Evolutionary conservation across 2,797 vertebrate genomes (phyloP).

Genomic region (Sebastes alutus): DNA sequence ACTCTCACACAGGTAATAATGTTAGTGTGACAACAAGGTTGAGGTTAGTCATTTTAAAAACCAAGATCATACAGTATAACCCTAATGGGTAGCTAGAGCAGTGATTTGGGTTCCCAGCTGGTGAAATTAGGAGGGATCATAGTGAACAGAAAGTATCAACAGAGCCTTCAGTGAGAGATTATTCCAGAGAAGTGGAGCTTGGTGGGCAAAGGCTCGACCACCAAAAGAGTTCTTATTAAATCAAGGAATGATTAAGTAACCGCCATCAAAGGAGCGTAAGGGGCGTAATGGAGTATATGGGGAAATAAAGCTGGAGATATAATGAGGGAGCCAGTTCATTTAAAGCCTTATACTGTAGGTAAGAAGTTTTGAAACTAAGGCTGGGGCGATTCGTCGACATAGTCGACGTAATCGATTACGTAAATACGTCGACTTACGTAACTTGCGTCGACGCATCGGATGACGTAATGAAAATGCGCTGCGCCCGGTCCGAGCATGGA

Average conservation of each 20-base stretch:
- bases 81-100: too few relatives aligned
- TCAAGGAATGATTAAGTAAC: background rate
- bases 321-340: background rate
- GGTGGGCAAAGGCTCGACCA: background rate
- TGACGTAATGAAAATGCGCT: too few relatives aligned
- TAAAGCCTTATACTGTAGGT: background rate
- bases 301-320: background rate
- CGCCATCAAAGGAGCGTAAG: background rate
- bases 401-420: too few relatives aligned
- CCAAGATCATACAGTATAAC: background rate
- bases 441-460: too few relatives aligned
- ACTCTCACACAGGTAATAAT: too few relatives aligned
- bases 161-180: background rate
- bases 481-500: too few relatives aligned
- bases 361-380: background rate
- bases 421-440: too few relatives aligned
- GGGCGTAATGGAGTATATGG: background rate
- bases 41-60: background rate
- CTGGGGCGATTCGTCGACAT: too few relatives aligned
- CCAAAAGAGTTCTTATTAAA: background rate
- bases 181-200: background rate
- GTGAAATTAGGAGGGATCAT: background rate
- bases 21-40: background rate
- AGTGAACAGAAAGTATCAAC: background rate
- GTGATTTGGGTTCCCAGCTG: background rate